Percentiles rank a stretch among this genome's conserved stretches.
phyloP scores from a whole-genome alignment of 2,113 vertebrate genomes.

The Xenopus laevis region DNA sequence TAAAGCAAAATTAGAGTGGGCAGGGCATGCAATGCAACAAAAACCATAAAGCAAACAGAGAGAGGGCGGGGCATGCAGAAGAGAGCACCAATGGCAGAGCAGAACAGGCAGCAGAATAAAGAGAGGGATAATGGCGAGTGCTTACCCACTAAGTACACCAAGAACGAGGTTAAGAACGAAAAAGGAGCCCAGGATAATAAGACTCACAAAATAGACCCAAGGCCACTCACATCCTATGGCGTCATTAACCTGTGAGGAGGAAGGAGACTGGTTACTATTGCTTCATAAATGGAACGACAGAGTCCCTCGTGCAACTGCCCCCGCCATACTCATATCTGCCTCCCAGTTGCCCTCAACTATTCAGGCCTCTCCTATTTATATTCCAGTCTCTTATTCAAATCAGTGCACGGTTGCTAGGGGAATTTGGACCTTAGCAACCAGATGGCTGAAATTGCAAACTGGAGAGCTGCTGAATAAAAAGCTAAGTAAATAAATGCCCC shows the following conservation, averaged over 20 bases:
- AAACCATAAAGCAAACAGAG: no score
- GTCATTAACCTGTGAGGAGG: slow-evolving; percentile 87
- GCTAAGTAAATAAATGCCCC: no score
- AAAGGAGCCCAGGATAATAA: slow-evolving; percentile 98
- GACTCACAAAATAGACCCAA: slow-evolving; percentile 99
- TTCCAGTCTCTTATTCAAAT: no score
- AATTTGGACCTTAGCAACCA: no score
- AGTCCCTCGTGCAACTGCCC: slow-evolving; percentile 63
- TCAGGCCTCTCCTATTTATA: no score
- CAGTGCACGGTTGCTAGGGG: no score
- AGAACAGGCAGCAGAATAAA: slow-evolving; percentile 48
- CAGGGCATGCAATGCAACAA: no score
- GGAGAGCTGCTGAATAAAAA: no score
- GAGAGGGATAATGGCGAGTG: slow-evolving; percentile 63
- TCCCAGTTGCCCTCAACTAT: neutral
- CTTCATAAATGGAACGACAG: slow-evolving; percentile 62
- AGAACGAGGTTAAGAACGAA: slow-evolving; percentile 99
- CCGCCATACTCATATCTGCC: neutral
- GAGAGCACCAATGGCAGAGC: no score
- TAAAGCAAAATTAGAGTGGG: no score
- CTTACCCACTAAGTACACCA: slow-evolving; percentile 99
- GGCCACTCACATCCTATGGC: slow-evolving; percentile 95
- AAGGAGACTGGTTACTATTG: slow-evolving; percentile 75
- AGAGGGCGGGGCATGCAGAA: no score
- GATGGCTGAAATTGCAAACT: no score